phyloP scores from a whole-genome alignment of 2,888 invertebrate species.

The Dendrolimus pini region DNA sequence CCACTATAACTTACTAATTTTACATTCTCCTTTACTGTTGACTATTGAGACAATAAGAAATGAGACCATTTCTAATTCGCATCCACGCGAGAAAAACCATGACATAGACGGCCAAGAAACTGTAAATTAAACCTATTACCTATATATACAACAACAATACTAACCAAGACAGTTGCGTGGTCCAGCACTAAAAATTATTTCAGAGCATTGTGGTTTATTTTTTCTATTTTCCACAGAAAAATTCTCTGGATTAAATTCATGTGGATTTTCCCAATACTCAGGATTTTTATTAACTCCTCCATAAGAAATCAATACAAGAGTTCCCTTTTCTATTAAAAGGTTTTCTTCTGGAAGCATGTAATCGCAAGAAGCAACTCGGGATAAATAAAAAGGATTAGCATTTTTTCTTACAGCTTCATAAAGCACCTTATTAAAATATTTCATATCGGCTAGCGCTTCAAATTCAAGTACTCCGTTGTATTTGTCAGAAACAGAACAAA shows the following conservation, averaged over 20 bases:
- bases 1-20: too few relatives aligned
- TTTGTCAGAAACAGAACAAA: constrained; percentile 14
- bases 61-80: too few relatives aligned
- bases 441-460: constrained; percentile 35
- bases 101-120: too few relatives aligned
- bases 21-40: too few relatives aligned
- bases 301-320: constrained; percentile 14
- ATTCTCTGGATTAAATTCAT: constrained; percentile 31
- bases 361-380: constrained; percentile 6
- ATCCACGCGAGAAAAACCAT: too few relatives aligned
- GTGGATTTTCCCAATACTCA: constrained; percentile 29
- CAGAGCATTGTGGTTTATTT: constrained; percentile 19
- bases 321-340: constrained; percentile 24
- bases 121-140: too few relatives aligned
- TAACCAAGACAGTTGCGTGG: constrained; percentile 38
- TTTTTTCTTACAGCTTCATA: constrained; percentile 26
- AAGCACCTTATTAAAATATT: constrained; percentile 33
- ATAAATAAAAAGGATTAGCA: constrained; percentile 15
- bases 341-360: constrained; percentile 18
- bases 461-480: constrained; percentile 15
- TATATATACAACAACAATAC: constrained; percentile 5
- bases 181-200: constrained; percentile 18
- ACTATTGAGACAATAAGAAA: too few relatives aligned
- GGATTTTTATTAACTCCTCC: constrained; percentile 28
- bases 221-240: constrained; percentile 21